These are phyloP conservation scores for Mantis religiosa DNA, from an alignment of 2,888 invertebrate genomes.

Conservation along the genomic window DNA sequence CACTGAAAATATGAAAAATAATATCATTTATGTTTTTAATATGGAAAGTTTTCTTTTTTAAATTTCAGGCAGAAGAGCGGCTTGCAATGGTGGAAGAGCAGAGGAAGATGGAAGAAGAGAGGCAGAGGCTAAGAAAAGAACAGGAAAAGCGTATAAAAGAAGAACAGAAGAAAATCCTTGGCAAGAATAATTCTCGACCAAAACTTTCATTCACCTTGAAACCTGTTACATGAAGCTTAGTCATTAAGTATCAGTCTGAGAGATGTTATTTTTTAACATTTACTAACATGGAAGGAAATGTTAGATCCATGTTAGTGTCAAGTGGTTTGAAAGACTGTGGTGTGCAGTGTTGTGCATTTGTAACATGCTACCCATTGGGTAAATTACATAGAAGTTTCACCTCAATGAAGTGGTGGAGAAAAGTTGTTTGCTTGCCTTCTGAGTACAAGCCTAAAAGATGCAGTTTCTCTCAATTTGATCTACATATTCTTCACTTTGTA, in stretches of 20 bases:
- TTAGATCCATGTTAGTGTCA: background rate
- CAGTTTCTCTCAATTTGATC: background rate
- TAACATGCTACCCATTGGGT: background rate
- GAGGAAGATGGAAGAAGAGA: slow-evolving; percentile 91
- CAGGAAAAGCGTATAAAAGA: slow-evolving; percentile 88
- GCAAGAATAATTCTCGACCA: slow-evolving; percentile 94
- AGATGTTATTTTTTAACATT: background rate
- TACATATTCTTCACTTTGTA: background rate
- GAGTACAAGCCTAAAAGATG: background rate
- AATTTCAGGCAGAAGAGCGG: slow-evolving; percentile 85
- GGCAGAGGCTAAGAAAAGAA: slow-evolving; percentile 87
- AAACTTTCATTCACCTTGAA: slow-evolving; percentile 89
- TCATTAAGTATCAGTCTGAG: background rate
- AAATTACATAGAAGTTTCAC: background rate
- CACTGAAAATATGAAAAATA: too few species aligned
- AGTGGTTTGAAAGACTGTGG: background rate
- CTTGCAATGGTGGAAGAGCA: slow-evolving; percentile 96
- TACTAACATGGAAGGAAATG: background rate
- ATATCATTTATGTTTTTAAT: too few species aligned
- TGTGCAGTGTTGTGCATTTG: background rate
- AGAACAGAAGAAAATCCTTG: slow-evolving; percentile 94
- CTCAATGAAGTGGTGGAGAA: background rate
- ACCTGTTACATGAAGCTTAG: slow-evolving; percentile 61
- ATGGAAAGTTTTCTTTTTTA: background rate
- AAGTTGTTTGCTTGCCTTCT: background rate